These are phyloP conservation scores for Eupsittula cactorum DNA, from an alignment of 2,113 vertebrate species.

Conservation along the genomic window DNA sequence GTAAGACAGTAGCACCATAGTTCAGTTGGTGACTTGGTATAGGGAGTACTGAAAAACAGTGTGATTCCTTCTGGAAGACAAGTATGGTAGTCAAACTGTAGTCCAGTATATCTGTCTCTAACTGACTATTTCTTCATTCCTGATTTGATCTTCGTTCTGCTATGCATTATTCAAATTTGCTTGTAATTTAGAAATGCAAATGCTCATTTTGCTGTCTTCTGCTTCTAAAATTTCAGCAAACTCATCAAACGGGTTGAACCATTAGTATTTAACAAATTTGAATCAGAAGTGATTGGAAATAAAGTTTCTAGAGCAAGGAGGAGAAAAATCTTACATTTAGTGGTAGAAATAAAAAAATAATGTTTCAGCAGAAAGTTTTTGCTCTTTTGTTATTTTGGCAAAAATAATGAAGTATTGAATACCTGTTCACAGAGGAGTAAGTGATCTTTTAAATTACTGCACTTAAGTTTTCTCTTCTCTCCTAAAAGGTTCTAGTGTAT, in stretches of 20 bases:
- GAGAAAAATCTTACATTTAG: background rate
- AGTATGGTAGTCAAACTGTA: background rate
- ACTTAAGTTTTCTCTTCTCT: background rate
- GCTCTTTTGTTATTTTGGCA: background rate
- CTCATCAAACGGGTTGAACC: background rate
- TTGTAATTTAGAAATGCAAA: background rate
- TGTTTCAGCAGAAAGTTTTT: background rate
- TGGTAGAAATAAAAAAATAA: background rate
- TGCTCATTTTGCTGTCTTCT: background rate
- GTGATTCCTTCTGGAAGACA: background rate
- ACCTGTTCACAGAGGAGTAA: background rate
- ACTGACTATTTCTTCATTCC: background rate
- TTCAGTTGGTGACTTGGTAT: background rate
- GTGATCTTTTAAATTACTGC: background rate
- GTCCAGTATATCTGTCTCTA: background rate
- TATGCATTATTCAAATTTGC: background rate
- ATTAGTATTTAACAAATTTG: background rate
- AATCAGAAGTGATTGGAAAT: background rate
- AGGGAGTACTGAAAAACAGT: background rate
- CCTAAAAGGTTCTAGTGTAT: slow-evolving; percentile 1
- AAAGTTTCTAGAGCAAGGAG: background rate
- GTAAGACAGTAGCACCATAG: slow-evolving; percentile 68
- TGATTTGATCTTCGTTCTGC: background rate
- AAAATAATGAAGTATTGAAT: background rate
- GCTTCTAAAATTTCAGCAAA: background rate